Conservation (phyloP, 2,113 vertebrate species). For the Alosa alosa region DNA sequence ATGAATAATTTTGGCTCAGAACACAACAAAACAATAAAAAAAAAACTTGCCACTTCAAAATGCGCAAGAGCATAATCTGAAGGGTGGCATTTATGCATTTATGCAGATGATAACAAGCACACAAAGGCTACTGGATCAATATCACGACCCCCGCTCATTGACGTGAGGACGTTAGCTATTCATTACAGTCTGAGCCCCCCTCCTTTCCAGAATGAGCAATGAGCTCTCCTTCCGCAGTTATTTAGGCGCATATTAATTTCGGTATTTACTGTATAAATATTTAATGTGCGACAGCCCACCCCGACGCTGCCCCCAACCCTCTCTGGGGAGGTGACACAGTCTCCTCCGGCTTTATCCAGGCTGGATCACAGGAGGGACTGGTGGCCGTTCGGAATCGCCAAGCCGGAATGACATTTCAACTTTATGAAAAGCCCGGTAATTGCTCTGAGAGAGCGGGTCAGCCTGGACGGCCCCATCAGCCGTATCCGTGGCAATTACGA, state of each 20-base stretch:
- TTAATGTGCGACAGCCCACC: conserved; percentile 4
- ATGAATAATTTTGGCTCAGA: background rate
- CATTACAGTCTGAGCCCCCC: background rate
- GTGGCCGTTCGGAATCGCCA: background rate
- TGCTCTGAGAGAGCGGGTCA: conserved; percentile 29
- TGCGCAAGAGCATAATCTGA: background rate
- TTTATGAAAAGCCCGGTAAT: conserved; percentile 34
- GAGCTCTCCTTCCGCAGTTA: background rate
- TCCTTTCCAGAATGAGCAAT: background rate
- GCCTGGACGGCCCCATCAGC: conserved; percentile 8
- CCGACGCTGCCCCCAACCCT: background rate
- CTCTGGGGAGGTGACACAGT: background rate
- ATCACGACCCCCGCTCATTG: background rate
- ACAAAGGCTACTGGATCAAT: conserved; percentile 12
- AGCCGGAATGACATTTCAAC: conserved; percentile 34
- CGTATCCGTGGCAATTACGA: conserved; percentile 23
- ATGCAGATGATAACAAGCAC: conserved; percentile 6
- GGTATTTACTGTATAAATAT: conserved; percentile 27
- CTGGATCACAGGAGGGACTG: background rate
- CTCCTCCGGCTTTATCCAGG: background rate
- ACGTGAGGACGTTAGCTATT: conserved; percentile 2
- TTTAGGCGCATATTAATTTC: conserved; percentile 14
- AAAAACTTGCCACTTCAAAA: background rate
- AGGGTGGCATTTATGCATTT: conserved; percentile 7
- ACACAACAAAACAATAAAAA: background rate